Percentiles rank a stretch among this genome's conserved stretches.
phyloP scores from a whole-genome alignment of 2,113 vertebrate species.

The Myrmophylax atrothorax region DNA sequence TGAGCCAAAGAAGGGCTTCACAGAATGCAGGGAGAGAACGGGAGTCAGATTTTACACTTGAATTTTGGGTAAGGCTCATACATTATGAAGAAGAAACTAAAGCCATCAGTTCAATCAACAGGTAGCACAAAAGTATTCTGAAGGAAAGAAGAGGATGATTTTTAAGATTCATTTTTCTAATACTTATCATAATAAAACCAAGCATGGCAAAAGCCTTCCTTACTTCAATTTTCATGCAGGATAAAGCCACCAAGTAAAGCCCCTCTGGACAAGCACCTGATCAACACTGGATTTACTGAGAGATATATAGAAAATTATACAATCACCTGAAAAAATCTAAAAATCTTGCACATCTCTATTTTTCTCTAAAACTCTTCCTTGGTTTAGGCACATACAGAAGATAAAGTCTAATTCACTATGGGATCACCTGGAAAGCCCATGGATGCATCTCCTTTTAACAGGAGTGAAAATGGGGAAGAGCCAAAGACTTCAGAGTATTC shows the following conservation, averaged over 20 bases:
- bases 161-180: not conserved
- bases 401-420: not conserved
- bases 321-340: not conserved
- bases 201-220: not conserved
- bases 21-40: not conserved
- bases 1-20: not conserved
- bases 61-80: fast-evolving
- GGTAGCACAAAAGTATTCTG: not conserved
- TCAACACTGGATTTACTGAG: not conserved
- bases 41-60: not conserved
- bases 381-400: not conserved
- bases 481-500: not conserved
- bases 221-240: not conserved
- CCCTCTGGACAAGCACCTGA: not conserved
- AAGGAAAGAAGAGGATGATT: not conserved
- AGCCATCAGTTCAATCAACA: not conserved
- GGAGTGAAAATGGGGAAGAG: not conserved
- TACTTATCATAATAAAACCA: not conserved
- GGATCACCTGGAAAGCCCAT: not conserved
- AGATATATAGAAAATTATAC: not conserved
- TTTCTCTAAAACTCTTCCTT: not conserved
- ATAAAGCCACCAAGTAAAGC: not conserved
- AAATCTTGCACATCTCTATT: not conserved
- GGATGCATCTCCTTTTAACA: not conserved
- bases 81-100: fast-evolving